Conservation (phyloP, 2,797 vertebrate genomes). For the Acipenser transmontanus region DNA sequence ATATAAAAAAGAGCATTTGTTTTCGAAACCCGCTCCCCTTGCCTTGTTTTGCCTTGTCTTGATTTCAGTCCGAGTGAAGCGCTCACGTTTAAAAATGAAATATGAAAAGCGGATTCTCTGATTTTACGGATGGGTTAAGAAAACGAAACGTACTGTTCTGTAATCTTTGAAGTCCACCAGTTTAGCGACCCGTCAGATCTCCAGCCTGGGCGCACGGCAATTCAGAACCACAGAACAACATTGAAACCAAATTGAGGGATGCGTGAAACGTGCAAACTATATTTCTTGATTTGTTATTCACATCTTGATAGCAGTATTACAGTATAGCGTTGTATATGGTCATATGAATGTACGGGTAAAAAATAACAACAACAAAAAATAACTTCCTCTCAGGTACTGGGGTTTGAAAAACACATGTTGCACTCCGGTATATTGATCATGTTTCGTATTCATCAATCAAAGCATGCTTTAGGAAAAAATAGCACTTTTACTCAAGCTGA, state of each 20-base stretch:
- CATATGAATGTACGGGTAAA: neutral
- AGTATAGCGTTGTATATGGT: slow-evolving; percentile 4
- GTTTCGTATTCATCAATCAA: too few relatives aligned
- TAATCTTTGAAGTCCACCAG: slow-evolving; percentile 13
- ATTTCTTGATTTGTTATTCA: slow-evolving; percentile 17
- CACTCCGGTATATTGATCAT: too few relatives aligned
- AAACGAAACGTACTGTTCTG: slow-evolving; percentile 3
- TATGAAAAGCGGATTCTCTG: neutral
- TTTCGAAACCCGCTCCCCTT: neutral
- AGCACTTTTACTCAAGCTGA: too few relatives aligned
- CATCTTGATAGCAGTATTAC: slow-evolving; percentile 7
- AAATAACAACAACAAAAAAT: neutral
- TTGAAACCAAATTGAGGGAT: slow-evolving; percentile 17
- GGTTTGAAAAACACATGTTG: too few relatives aligned
- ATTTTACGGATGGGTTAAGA: neutral
- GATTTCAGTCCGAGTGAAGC: slow-evolving; percentile 6
- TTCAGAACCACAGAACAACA: slow-evolving; percentile 22
- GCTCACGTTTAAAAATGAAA: neutral
- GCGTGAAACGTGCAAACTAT: slow-evolving; percentile 14
- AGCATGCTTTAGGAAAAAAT: too few relatives aligned
- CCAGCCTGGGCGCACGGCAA: slow-evolving; percentile 7
- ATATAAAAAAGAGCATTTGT: neutral
- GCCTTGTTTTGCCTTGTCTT: neutral
- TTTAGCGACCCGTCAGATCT: slow-evolving; percentile 6
- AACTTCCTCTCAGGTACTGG: too few relatives aligned